A percentile compares a stretch with the other conserved stretches of the same genome.
Evolutionary conservation across 1,140 invertebrate species (phyloP).

Genomic region (Meteorus sp.): DNA sequence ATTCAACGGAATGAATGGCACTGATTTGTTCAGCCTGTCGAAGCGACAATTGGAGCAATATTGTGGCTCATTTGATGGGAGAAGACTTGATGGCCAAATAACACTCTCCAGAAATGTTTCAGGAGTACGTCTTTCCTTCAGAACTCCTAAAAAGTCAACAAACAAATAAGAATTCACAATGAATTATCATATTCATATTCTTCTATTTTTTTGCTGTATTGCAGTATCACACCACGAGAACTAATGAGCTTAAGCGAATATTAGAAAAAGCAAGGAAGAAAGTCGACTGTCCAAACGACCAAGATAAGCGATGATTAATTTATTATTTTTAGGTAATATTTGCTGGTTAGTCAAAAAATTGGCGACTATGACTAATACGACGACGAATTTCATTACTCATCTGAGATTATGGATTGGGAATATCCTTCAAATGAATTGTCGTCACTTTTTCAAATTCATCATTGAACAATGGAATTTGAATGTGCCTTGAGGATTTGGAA

Average conservation of each 20-base stretch:
- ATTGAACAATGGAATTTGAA: too few species aligned
- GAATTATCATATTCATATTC: not conserved
- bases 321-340: not conserved
- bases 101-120: slow-evolving; percentile 74
- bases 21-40: slow-evolving; percentile 70
- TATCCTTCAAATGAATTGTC: too few species aligned
- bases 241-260: slow-evolving; percentile 69
- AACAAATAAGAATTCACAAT: slow-evolving; percentile 17
- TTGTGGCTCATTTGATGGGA: slow-evolving; percentile 71
- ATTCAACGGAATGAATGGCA: slow-evolving; percentile 68
- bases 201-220: too few species aligned
- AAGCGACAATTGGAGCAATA: slow-evolving; percentile 68
- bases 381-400: not conserved
- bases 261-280: slow-evolving; percentile 67
- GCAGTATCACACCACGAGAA: slow-evolving; percentile 72
- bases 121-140: slow-evolving; percentile 64
- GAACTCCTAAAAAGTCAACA: not conserved
- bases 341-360: not conserved
- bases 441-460: too few species aligned
- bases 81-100: slow-evolving; percentile 73
- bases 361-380: not conserved
- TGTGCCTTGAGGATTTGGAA: too few species aligned
- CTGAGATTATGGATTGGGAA: not conserved
- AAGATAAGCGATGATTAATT: not conserved
- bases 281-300: slow-evolving; percentile 48